Base-by-base conservation (phyloP, 2,888 invertebrate genomes). In the Zygothrica quintamaculata region DNA sequence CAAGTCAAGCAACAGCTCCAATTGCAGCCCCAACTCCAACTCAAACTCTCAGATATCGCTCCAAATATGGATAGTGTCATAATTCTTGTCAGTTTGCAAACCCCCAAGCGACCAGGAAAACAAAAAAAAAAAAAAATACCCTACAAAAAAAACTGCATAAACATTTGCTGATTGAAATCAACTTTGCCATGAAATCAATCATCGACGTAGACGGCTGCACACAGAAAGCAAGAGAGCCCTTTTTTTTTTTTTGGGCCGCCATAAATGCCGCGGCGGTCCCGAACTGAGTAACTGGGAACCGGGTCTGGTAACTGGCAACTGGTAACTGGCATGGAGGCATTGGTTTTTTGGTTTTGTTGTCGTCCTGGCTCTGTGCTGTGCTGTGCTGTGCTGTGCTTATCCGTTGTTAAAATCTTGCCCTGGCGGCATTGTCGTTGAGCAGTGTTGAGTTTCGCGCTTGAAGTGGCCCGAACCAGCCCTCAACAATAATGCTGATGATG, bases 161-260 rank as follows among this genome's bases (percentile, higher is more conserved):
- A 82, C 82, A 82, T 87, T 71, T 79, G 80, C 76, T 85, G 88
- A 88, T 88, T 88, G 89, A 85, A 88, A 88, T 88, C 88, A 82
- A 87, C 84, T 88, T 88, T 84, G 87, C 82, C 88, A 87, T 84
- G 84, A 88, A 88, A 88, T 88, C 88, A 88, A 88, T 88, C 88
- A 88, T 88, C 88, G 82, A 71, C 60, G 77, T 58, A 56, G 75
- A 74, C 69, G 75, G 52, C 42, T 42, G 34, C 18, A 34, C 33
- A 26, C 29, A 29, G 29, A 9, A n/a, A 29, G n/a, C 2, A 29
- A 5, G 29, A 7, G 36, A 58, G 48, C 80, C 71, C 75, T 78
- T 85, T 71, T 80, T 78, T 40, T 78, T 85, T 71, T 80, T 78
- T 40, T 46, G 22, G 13, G 26, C 43, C 40, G 16, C 56, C 52